These are phyloP conservation scores for Liolophura sinensis DNA, from an alignment of 1,140 invertebrate species.

Conservation along the genomic window DNA sequence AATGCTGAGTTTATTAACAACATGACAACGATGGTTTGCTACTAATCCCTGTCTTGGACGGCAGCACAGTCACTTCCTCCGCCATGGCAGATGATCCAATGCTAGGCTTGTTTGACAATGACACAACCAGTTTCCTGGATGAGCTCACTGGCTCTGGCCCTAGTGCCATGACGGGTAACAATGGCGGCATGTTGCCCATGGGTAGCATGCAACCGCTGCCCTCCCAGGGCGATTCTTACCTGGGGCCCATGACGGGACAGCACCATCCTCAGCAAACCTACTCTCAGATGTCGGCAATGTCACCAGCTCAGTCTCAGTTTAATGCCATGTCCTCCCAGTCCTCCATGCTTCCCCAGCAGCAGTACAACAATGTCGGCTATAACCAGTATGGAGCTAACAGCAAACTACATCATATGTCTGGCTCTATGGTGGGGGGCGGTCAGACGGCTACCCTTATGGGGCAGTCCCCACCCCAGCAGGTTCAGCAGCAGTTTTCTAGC, in stretches of 20 bases:
- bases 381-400: slow-evolving; percentile 9
- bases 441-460: slow-evolving; percentile 2
- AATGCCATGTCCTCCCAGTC: slow-evolving; percentile 9
- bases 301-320: slow-evolving; percentile 14
- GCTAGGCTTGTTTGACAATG: slow-evolving; percentile 45
- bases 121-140: slow-evolving; percentile 38
- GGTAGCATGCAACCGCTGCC: slow-evolving; percentile 8
- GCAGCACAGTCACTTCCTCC: neutral
- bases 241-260: neutral
- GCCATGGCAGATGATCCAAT: slow-evolving; percentile 44
- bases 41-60: slow-evolving; percentile 1
- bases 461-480: slow-evolving; percentile 7
- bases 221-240: neutral
- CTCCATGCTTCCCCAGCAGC: slow-evolving; percentile 9
- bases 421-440: slow-evolving; percentile 1
- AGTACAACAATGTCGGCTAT: slow-evolving; percentile 8
- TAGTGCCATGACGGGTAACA: slow-evolving; percentile 12
- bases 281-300: slow-evolving; percentile 12
- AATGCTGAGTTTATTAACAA: slow-evolving; percentile 4
- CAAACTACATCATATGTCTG: slow-evolving; percentile 11
- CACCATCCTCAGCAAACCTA: slow-evolving; percentile 4
- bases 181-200: slow-evolving; percentile 13
- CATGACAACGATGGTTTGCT: neutral
- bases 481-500: slow-evolving; percentile 21
- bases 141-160: slow-evolving; percentile 30